Conservation (phyloP, 2,888 invertebrate genomes). For the Pelosia muscerda region DNA sequence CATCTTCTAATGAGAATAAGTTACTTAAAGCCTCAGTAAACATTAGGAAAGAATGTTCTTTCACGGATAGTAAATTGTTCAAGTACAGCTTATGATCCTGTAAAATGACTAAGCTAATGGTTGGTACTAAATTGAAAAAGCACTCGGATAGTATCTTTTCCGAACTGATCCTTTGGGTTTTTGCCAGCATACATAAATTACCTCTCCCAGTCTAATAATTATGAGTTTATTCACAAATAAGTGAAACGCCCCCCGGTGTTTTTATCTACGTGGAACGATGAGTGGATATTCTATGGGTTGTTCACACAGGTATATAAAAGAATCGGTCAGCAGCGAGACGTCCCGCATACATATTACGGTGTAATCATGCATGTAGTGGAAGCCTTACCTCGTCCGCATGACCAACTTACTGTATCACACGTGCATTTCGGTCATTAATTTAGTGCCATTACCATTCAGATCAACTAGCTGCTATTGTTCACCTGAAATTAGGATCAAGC, state of each 20-base stretch:
- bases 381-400: slow-evolving; percentile 69
- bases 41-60: background rate
- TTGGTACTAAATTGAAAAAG: slow-evolving; percentile 62
- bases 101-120: slow-evolving; percentile 50
- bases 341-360: slow-evolving; percentile 66
- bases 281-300: slow-evolving; percentile 10
- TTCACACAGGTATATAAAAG: slow-evolving; percentile 33
- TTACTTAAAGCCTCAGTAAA: background rate
- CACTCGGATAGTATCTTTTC: slow-evolving; percentile 64
- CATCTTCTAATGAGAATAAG: background rate
- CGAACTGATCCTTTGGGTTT: slow-evolving; percentile 60
- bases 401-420: slow-evolving; percentile 76
- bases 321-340: slow-evolving; percentile 41
- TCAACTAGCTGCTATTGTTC: slow-evolving; percentile 56
- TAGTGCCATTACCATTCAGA: slow-evolving; percentile 76
- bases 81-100: slow-evolving; percentile 48
- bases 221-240: slow-evolving; percentile 42
- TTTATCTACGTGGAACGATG: background rate
- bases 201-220: slow-evolving; percentile 57
- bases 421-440: slow-evolving; percentile 67
- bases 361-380: slow-evolving; percentile 60
- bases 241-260: slow-evolving; percentile 7
- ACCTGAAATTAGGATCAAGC: slow-evolving; percentile 62
- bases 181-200: slow-evolving; percentile 63
- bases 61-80: background rate